Conservation (phyloP, 92 coral and sea anemone genomes). For the Porites cylindrica region DNA sequence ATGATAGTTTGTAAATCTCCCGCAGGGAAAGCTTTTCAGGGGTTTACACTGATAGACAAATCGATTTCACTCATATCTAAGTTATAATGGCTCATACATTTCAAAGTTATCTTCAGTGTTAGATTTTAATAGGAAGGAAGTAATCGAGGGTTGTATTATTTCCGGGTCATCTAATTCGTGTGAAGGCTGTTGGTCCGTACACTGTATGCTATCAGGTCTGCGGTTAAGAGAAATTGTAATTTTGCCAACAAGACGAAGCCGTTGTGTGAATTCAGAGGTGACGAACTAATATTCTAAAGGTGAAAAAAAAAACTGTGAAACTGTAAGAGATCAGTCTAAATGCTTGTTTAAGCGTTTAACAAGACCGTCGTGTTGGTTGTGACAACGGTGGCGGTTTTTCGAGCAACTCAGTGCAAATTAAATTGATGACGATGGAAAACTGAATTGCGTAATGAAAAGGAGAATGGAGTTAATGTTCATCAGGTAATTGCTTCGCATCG, state of each 20-base stretch:
- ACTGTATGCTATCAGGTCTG: not conserved
- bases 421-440: not conserved
- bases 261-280: not conserved
- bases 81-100: not conserved
- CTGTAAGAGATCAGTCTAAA: not conserved
- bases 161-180: not conserved
- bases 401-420: not conserved
- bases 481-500: not conserved
- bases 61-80: constrained; percentile 3
- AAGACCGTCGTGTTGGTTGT: not conserved
- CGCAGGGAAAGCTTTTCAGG: not conserved
- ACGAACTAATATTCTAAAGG: no score
- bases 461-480: not conserved
- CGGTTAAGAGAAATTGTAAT: constrained; percentile 1
- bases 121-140: not conserved
- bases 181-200: no score
- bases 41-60: not conserved
- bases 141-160: not conserved
- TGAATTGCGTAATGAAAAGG: not conserved
- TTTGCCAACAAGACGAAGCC: constrained; percentile 1
- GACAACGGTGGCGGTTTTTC: not conserved
- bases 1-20: not conserved
- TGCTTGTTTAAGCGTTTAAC: not conserved
- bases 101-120: not conserved
- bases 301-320: not conserved